Evolutionary conservation across 1,140 invertebrate genomes (phyloP), one percentile per base, ranked within the genome.

Genomic region (Papilio helenus): DNA sequence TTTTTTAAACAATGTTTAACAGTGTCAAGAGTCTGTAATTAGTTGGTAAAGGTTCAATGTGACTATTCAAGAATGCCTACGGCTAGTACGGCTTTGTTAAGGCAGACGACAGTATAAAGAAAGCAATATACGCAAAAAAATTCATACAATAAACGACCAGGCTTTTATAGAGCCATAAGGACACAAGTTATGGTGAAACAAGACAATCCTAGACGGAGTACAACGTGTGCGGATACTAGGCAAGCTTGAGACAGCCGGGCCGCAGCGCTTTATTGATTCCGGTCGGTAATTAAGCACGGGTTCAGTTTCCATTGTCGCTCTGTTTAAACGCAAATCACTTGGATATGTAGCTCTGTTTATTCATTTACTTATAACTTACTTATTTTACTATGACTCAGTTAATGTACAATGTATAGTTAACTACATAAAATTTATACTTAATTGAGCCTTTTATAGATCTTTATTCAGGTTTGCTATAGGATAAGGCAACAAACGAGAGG

Each of bases 281-380:
- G 80, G 82, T 85, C 76, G 82, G 85, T 83, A 86, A 86, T 88
- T 88, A 86, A 85, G 83, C 79, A 49, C 12, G 39, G 42, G 72
- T 83, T 79, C 80, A 81, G 68, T 82, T 81, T 77, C 74, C 79
- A 61, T 68, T 65, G 72, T 83, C 79, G 61, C 9, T 74, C 72
- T 44, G 72, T 74, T 74, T 4, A 9, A 74, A 74, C 44, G 20
- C 44, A 51, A 46, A 49, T 46, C 44, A 72, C 39, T 72, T 42
- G 18, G n/a, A 20, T 72, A 20, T 44, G 34, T 72, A 72, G 39
- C 18, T 72, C 1, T 42, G 39, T 42, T 72, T 71, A 71, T 72
- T 39, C 8, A 39, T 71, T 39, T n/a, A 61, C 20, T 58, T 68
- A 68, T 68, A 34, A 29, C 26, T 29, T 61, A 61, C 2, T 42